A percentile compares a stretch with the other conserved stretches of the same genome.
phyloP scores from a whole-genome alignment of 2,888 invertebrate species.

The Amphipoea lucens region DNA sequence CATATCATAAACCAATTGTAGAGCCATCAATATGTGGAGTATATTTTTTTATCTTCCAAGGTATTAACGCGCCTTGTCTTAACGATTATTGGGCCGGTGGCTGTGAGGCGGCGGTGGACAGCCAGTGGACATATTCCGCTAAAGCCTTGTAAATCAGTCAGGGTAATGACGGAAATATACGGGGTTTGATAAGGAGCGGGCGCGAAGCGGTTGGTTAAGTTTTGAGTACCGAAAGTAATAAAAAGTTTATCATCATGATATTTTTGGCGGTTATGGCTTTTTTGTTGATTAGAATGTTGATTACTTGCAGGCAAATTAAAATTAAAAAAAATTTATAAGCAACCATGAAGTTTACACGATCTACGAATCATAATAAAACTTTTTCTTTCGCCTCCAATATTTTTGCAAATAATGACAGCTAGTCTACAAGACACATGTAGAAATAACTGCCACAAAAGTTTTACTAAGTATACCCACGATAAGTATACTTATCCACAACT shows the following conservation, averaged over 20 bases:
- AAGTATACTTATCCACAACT: too few relatives aligned
- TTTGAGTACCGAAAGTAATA: conserved; percentile 23
- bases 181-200: conserved; percentile 60
- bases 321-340: too few relatives aligned
- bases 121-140: conserved; percentile 76
- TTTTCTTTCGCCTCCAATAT: neutral
- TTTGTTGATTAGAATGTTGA: conserved; percentile 9
- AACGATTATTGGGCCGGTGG: conserved; percentile 86
- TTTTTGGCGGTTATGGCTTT: neutral
- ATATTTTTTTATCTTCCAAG: conserved; percentile 74
- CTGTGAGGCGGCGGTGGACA: conserved; percentile 75
- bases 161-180: conserved; percentile 76
- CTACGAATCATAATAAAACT: neutral
- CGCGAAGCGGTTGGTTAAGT: conserved; percentile 31
- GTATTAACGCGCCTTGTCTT: conserved; percentile 84
- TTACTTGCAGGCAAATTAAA: neutral
- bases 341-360: neutral
- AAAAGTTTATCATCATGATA: conserved; percentile 11
- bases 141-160: conserved; percentile 84
- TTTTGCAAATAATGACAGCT: neutral
- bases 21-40: conserved; percentile 74
- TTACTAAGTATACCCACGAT: neutral
- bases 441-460: neutral
- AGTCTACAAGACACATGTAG: neutral
- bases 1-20: conserved; percentile 76